Base-by-base conservation (phyloP, 1,140 invertebrate genomes). In the Brachionus koreanus region DNA sequence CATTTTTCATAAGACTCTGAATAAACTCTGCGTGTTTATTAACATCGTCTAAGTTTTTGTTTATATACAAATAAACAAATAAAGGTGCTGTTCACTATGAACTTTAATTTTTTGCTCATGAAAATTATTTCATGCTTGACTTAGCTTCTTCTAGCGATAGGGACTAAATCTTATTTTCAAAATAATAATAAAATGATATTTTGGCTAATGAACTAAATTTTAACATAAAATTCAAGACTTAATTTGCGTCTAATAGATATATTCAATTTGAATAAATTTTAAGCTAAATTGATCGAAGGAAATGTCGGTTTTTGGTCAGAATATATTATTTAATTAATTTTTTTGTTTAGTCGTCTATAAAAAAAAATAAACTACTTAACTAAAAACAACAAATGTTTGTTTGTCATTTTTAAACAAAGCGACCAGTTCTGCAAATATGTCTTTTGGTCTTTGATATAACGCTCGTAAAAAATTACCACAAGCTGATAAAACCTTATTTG, bases 101-200 rank as follows among this genome's bases (percentile, higher is more conserved):
- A 69, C 65, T 69, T 69, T 69, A 69, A 67, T n/a, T 29, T 67
- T 67, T 12, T 69, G 65, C 13, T 39, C 37, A 69, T 69, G 16
- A 37, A 65, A 65, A 33, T 65, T 12, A 16, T 13, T 69, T 42
- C n/a, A 16, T 69, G 65, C 65, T 69, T 69, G 65, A 69, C 7
- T 69, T 39, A 19, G 65, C 35, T 29, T 29, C 65, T 37, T 37
- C 13, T 16, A 5, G 65, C 35, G 37, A 16, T 39, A 69, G 37
- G 33, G 23, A 39, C 5, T 57, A 69, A 42, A 43, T 12, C 63
- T 37, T 39, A 69, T 57, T 57, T 57, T 19, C 16, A 19, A 25
- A 19, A 9, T 9, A 19, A 9, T 9, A 19, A 9, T 57, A n/a
- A 19, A 25, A n/a, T 23, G 49, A 19, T 57, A 9, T 0, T 57